A percentile compares a stretch with the other conserved stretches of the same genome.
Conservation (phyloP, 1,140 invertebrate genomes). For the Ceratina australensis region DNA sequence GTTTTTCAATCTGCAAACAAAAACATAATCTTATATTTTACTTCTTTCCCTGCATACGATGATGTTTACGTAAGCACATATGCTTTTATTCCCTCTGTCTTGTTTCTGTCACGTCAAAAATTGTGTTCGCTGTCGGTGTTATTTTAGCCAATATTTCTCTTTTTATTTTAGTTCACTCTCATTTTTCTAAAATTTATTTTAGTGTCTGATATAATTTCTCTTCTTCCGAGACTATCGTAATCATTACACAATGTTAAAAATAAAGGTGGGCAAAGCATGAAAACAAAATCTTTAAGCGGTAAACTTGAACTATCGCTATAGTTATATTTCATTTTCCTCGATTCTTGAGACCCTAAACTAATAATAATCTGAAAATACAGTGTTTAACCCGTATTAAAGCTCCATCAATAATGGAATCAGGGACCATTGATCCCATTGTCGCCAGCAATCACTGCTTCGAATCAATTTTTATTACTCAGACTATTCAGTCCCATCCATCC, state of each 20-base stretch:
- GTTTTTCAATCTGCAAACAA: too few relatives aligned
- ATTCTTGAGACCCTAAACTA: too few relatives aligned
- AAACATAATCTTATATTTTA: too few relatives aligned
- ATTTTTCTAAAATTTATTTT: slow-evolving; percentile 8
- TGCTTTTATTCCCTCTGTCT: not conserved
- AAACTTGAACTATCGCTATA: too few relatives aligned
- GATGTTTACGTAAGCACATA: too few relatives aligned
- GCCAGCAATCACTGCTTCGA: slow-evolving; percentile 5
- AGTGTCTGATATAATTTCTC: not conserved
- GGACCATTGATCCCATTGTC: not conserved
- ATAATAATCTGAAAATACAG: too few relatives aligned
- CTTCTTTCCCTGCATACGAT: too few relatives aligned
- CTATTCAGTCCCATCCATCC: not conserved
- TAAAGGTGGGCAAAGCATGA: not conserved
- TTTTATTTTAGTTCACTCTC: not conserved
- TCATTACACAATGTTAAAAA: not conserved
- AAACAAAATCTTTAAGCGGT: too few relatives aligned
- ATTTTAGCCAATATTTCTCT: not conserved
- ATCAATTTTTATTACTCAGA: slow-evolving; percentile 22
- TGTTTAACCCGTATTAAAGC: too few relatives aligned
- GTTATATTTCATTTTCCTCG: too few relatives aligned
- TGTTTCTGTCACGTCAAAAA: not conserved
- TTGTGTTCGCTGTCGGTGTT: not conserved
- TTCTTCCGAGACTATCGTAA: not conserved
- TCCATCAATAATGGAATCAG: not conserved